These are phyloP conservation scores for Dermolepida albohirtum DNA, from an alignment of 2,888 invertebrate genomes.

Conservation along the genomic window DNA sequence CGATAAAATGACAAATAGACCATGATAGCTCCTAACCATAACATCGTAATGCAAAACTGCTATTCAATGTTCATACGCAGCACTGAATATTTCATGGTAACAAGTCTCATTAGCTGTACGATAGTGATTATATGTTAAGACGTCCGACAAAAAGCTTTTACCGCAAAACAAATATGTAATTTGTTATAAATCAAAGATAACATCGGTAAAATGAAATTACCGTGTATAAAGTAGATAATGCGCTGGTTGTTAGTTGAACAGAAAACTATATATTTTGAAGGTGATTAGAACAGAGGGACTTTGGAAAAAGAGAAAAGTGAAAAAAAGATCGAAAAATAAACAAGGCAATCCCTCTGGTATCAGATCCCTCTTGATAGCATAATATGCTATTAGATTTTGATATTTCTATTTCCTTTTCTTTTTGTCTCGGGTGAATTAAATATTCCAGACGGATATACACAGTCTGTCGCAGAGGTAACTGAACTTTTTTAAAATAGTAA, in stretches of 20 bases:
- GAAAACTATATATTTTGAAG: conserved; percentile 1
- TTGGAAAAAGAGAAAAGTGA: neutral
- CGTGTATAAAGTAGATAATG: conserved; percentile 39
- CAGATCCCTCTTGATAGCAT: conserved; percentile 2
- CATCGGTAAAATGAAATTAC: conserved; percentile 60
- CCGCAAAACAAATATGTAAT: conserved; percentile 56
- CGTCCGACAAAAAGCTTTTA: conserved; percentile 48
- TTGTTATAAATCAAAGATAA: conserved; percentile 63
- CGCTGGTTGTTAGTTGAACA: conserved; percentile 31
- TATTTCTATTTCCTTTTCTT: neutral
- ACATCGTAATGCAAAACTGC: conserved; percentile 11
- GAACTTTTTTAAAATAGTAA: no score
- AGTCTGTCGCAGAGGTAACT: no score
- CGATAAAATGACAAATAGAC: conserved; percentile 1
- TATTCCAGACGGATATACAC: no score
- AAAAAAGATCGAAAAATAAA: conserved; percentile 2
- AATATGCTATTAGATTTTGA: conserved; percentile 34
- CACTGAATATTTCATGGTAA: conserved; percentile 28
- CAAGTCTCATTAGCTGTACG: conserved; percentile 21
- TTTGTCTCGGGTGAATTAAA: conserved; percentile 16
- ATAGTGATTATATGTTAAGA: conserved; percentile 33
- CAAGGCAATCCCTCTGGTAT: conserved; percentile 25
- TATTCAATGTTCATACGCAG: no score
- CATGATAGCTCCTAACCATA: conserved; percentile 7
- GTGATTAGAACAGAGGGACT: conserved; percentile 19